Evolutionary conservation across 2,113 vertebrate genomes (phyloP), one percentile per base, ranked within the genome.

Genomic region (Brienomyrus longianalis): DNA sequence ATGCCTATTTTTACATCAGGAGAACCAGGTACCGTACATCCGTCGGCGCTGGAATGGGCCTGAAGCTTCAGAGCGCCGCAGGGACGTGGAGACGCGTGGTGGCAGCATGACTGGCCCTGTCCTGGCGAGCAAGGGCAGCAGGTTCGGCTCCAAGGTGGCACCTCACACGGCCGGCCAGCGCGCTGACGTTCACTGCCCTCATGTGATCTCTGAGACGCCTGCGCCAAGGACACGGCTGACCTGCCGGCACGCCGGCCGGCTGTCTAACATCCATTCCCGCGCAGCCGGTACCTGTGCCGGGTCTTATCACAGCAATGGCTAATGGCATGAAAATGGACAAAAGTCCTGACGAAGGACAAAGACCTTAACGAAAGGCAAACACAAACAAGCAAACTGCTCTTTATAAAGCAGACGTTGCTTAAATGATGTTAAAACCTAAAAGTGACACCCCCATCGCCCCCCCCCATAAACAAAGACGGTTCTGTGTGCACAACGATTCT

Each of bases 1-100:
- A 62, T 23, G 48, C 66, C 59, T 86, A 86, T 88, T 88, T 80
- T 88, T 88, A 88, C 47, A 51, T 31, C 23, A 27, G n/a, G 43
- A 35, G n/a, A 19, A 51, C 21, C 31, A 39, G 48, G 23, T 21
- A 48, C n/a, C 47, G 50, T 52, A 54, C 31, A 9, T 17, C 23
- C 23, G 27, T 1, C 88, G 23, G 48, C 21, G 47, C 47, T 77
- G 47, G 27, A 88, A 77, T 13, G 8, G 48, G 48, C 23, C 45
- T 8, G 83, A 51, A 51, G 54, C 87, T 62, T 62, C 52, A 27
- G 31, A 45, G 56, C 10, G 7, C 85, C n/a, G n/a, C 7, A n/a
- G 45, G 80, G 90, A 87, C 21, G 48, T 35, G 45, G 83, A n/a
- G 86, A 45, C 70, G 54, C 50, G 5, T 35, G 66, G 59, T 88